Base-by-base conservation (phyloP, 1,140 invertebrate genomes). In the Forficula auricularia region DNA sequence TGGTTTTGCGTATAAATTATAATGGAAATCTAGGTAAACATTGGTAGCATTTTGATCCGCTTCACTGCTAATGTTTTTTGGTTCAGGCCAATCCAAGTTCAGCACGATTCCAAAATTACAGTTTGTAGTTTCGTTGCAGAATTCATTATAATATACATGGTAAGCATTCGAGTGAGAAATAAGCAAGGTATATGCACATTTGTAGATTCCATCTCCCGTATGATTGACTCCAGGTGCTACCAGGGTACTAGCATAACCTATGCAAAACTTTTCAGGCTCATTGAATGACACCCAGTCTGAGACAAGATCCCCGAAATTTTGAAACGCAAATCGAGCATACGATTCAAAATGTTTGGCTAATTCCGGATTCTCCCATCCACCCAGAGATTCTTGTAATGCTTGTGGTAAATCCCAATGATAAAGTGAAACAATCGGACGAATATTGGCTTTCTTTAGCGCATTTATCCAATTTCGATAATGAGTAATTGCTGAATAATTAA, bases 251-350 rank as follows among this genome's bases (percentile, higher is more conserved):
- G 10, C 13, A 13, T 42, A 42, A 8, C 40, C 40, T 3, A 7
- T 10, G 10, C 14, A 9, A 8, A 42, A 10, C 13, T 32, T 20
- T 2, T 37, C 50, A 41, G 15, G 60, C 49, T 46, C 65, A 43
- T 42, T 54, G 48, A 2, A 45, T 9, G 45, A 66, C 64, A 41
- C 55, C 40, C 40, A 42, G n/a, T n/a, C n/a, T n/a, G n/a, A n/a
- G n/a, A 76, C 71, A 45, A 67, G 62, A 54, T 72, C 66, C 0
- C 72, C 75, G 45, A 71, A 73, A 42, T 62, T 59, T 33, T 55
- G 56, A 52, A 67, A 71, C 46, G 66, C 62, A n/a, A 71, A 13
- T 39, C 62, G 55, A 2, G 66, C 54, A 50, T 69, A 71, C 42
- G 66, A 65, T 39, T 57, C 55, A 40, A 66, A 70, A 49, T 66